Evolutionary conservation across 1,140 invertebrate genomes (phyloP).

Genomic region (Achroia grisella): DNA sequence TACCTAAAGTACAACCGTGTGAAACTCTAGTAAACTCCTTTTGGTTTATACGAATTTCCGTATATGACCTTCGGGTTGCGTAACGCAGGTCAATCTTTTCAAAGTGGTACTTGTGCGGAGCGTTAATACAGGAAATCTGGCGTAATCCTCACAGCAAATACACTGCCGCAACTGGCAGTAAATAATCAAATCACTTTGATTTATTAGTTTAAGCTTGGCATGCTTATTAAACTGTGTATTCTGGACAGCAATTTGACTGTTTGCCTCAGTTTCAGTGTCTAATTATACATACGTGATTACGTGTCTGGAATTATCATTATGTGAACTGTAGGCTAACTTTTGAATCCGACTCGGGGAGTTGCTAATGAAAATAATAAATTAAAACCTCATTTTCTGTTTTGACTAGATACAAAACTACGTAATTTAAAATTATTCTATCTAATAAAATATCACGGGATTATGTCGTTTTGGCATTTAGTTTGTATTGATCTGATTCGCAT

Average conservation of each 20-base stretch:
- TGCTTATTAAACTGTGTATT: slow-evolving; percentile 47
- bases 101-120: background rate
- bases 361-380: no score
- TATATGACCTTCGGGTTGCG: no score
- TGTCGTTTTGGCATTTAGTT: no score
- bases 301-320: background rate
- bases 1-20: no score
- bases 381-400: no score
- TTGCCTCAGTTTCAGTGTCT: background rate
- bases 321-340: background rate
- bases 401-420: no score
- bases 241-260: slow-evolving; percentile 37
- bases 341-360: no score
- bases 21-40: background rate
- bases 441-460: no score
- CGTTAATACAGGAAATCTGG: background rate
- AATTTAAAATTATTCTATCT: no score
- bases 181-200: slow-evolving; percentile 64
- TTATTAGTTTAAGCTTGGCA: slow-evolving; percentile 54
- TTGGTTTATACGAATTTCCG: no score
- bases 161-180: slow-evolving; percentile 7
- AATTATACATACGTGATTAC: background rate
- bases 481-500: no score
- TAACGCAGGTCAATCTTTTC: no score
- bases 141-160: background rate